Percentiles rank a stretch among this genome's conserved stretches.
Conservation (phyloP, 2,888 invertebrate genomes). For the Patella depressa region DNA sequence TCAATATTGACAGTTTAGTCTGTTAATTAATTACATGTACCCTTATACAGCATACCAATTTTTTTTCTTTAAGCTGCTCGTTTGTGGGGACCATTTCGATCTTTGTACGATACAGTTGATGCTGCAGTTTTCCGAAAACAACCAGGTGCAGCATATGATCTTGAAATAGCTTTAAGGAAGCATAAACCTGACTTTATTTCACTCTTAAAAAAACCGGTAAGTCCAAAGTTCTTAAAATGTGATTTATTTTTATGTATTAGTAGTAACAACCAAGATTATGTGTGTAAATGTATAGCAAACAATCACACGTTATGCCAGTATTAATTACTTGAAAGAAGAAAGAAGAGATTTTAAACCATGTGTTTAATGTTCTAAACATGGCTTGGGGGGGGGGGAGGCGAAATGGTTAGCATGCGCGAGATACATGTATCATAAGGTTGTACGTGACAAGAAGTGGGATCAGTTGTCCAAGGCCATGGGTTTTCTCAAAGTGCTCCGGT, state of each 20-base stretch:
- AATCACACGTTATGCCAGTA: too few relatives aligned
- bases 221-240: conserved; percentile 21
- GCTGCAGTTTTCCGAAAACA: conserved; percentile 66
- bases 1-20: too few relatives aligned
- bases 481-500: too few relatives aligned
- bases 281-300: not conserved
- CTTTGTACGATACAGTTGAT: conserved; percentile 67
- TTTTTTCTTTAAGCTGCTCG: conserved; percentile 55
- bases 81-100: conserved; percentile 71
- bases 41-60: not conserved
- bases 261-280: not conserved
- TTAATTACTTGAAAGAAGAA: too few relatives aligned
- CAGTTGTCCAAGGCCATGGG: too few relatives aligned
- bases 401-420: too few relatives aligned
- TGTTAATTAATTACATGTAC: too few relatives aligned
- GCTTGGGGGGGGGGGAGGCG: too few relatives aligned
- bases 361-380: not conserved
- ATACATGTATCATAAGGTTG: too few relatives aligned
- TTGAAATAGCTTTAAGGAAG: conserved; percentile 83
- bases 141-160: conserved; percentile 71
- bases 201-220: conserved; percentile 87
- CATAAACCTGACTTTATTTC: conserved; percentile 90
- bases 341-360: not conserved
- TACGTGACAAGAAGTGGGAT: too few relatives aligned
- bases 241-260: not conserved